Conservation (phyloP, 2,888 invertebrate genomes). For the Ochlodes sylvanus region DNA sequence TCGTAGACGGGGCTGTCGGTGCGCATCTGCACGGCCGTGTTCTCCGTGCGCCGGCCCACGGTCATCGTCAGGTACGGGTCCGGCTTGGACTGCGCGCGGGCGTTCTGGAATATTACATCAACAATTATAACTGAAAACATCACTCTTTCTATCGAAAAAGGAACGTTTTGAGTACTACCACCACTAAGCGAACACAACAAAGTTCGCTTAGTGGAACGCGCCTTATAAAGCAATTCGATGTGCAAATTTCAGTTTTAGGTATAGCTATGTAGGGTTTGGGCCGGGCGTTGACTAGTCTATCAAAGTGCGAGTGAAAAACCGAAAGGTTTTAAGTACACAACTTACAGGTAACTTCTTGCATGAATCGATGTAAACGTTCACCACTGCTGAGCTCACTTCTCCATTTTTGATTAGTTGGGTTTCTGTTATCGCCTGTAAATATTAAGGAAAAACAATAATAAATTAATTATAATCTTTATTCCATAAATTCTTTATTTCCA, state of each 20-base stretch:
- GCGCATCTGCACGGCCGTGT: slow-evolving; percentile 90
- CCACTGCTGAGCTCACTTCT: slow-evolving; percentile 90
- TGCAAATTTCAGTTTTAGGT: too few species aligned
- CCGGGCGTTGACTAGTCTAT: too few species aligned
- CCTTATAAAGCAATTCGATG: too few species aligned
- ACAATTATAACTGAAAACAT: too few species aligned
- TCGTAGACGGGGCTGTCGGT: slow-evolving; percentile 97
- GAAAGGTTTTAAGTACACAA: slow-evolving; percentile 41
- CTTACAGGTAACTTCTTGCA: slow-evolving; percentile 96
- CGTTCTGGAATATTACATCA: slow-evolving; percentile 79
- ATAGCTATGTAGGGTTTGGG: too few species aligned
- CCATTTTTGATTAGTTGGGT: slow-evolving; percentile 90
- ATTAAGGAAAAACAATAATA: neutral
- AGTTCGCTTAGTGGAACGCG: too few species aligned
- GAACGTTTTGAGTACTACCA: too few species aligned
- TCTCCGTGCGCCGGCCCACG: slow-evolving; percentile 91
- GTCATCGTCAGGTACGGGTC: slow-evolving; percentile 93
- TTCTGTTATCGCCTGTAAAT: slow-evolving; percentile 88
- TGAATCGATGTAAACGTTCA: slow-evolving; percentile 96
- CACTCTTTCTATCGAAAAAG: too few species aligned
- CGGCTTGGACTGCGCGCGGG: slow-evolving; percentile 89
- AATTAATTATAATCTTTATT: neutral
- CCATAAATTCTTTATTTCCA: too few species aligned
- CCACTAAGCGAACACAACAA: too few species aligned
- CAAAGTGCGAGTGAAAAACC: too few species aligned